Evolutionary conservation across 2,113 vertebrate genomes (phyloP), one percentile per base, ranked within the genome.

Genomic region (Apus apus): DNA sequence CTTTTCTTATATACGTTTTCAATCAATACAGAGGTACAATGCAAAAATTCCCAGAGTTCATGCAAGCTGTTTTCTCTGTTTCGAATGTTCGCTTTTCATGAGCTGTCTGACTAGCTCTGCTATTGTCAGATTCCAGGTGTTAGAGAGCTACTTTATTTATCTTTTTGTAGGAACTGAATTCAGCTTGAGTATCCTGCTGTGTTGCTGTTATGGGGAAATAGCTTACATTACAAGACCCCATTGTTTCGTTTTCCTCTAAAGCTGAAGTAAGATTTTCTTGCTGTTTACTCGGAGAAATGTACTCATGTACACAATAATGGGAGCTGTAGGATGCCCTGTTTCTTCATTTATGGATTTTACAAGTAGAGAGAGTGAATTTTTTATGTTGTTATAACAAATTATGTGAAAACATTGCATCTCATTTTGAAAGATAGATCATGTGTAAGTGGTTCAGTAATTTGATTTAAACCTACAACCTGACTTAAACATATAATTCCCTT

Each of bases 191-290:
- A 67, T 50, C 60, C 27, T 92, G 23, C 68, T 85, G 48, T 45
- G 88, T 53, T 73, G 54, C 73, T 85, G 13, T 74, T 89, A 4
- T 0, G 15, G 80, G 94, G n/a, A 77, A 85, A 57, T 43, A 62
- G 68, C 67, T 97, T 70, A 82, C 62, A 23, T 50, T 85, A 72
- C 32, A 90, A 82, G 48, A 74, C 40, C 29, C 72, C 6, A 1
- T 85, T 86, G 79, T 93, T 97, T 93, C 45, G 36, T 87, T 92
- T 95, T 90, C 57, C 26, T 92, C 68, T 93, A 81, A 85, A 92
- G 85, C 23, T 87, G 79, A 85, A 84, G 48, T 38, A 74, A 87
- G 51, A 65, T 14, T 83, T 96, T 72, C 92, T 96, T 48, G 20
- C 77, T 83, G 80, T 93, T 94, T 78, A 81, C 54, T 84, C 48